These are phyloP conservation scores for Lycocerus yunnanus DNA, from an alignment of 2,888 invertebrate species.

Conservation along the genomic window DNA sequence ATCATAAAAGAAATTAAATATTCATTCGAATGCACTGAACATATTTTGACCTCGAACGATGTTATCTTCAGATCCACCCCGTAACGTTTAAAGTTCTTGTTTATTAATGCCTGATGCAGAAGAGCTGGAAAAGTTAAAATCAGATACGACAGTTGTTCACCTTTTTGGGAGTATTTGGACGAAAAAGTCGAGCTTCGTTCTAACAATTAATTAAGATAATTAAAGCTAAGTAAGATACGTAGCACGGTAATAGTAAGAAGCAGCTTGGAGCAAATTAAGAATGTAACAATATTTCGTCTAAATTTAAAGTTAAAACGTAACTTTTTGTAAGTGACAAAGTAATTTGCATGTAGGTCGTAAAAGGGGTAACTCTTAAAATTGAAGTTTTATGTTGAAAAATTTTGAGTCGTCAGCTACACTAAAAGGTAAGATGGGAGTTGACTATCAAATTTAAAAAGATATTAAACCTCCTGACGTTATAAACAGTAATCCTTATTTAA, in stretches of 20 bases:
- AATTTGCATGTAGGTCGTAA: neutral
- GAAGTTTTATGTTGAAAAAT: neutral
- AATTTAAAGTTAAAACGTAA: neutral
- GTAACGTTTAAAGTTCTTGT: neutral
- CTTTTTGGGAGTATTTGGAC: neutral
- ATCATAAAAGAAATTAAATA: neutral
- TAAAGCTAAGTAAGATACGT: neutral
- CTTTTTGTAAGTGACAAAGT: neutral
- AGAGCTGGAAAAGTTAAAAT: neutral
- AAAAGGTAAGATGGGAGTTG: neutral
- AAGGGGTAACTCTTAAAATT: neutral
- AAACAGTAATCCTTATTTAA: neutral
- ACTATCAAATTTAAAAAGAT: neutral
- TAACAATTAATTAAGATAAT: neutral
- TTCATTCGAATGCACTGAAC: neutral
- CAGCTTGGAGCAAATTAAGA: neutral
- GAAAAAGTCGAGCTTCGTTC: neutral
- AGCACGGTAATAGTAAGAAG: neutral
- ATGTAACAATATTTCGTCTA: neutral
- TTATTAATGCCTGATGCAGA: neutral
- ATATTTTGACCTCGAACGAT: neutral
- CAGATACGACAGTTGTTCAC: neutral
- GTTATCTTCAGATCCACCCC: neutral
- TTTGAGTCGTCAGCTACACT: neutral
- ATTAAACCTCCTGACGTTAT: neutral